phyloP scores from a whole-genome alignment of 2,888 invertebrate species.

The Nomada goodeniana region DNA sequence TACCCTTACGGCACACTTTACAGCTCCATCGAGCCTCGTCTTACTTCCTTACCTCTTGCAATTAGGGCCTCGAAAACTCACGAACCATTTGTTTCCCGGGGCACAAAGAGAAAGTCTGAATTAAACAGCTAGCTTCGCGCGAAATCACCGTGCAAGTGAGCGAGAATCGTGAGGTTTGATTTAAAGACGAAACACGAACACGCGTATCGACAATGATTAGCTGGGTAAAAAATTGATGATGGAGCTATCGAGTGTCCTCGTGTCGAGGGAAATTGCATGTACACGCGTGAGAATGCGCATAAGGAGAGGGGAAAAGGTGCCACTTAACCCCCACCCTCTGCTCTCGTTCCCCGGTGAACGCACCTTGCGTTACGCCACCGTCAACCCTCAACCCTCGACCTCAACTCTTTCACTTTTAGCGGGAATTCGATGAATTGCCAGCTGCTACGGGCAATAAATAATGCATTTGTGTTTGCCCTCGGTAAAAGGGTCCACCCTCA shows the following conservation, averaged over 20 bases:
- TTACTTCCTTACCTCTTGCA: slow-evolving; percentile 72
- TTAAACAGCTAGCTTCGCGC: slow-evolving; percentile 16
- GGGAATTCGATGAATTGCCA: slow-evolving; percentile 79
- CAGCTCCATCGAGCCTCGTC: slow-evolving; percentile 62
- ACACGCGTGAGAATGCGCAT: slow-evolving; percentile 62
- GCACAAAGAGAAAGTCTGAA: slow-evolving; percentile 46
- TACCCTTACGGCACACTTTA: slow-evolving; percentile 63
- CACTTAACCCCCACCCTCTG: slow-evolving; percentile 70
- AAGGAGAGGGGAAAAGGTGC: slow-evolving; percentile 68
- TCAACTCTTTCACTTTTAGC: slow-evolving; percentile 81
- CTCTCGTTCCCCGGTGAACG: slow-evolving; percentile 59
- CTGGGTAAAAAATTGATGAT: slow-evolving; percentile 7
- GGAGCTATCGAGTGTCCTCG: background rate
- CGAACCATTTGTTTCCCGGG: slow-evolving; percentile 69
- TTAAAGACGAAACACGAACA: background rate
- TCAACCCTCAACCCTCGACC: slow-evolving; percentile 63
- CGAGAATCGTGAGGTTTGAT: background rate
- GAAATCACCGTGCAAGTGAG: background rate
- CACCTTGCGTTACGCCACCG: slow-evolving; percentile 74
- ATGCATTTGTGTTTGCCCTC: slow-evolving; percentile 81
- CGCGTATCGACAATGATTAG: background rate
- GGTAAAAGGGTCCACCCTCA: slow-evolving; percentile 80
- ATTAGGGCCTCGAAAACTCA: slow-evolving; percentile 78
- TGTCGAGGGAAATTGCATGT: slow-evolving; percentile 50
- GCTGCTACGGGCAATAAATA: slow-evolving; percentile 79